Conservation (phyloP, 2,113 vertebrate genomes). For the Bungarus multicinctus region DNA sequence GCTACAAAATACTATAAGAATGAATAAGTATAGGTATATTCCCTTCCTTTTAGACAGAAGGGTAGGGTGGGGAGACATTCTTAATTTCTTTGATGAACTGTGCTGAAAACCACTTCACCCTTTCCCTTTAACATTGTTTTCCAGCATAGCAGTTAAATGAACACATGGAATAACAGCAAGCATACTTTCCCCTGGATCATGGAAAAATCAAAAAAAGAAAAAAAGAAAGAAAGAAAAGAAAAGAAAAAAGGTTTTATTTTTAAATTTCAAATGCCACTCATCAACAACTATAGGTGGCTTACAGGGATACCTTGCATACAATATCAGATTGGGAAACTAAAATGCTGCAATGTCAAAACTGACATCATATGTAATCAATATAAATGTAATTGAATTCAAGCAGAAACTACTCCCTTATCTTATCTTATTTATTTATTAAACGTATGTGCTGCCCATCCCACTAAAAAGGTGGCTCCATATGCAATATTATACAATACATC, state of each 20-base stretch:
- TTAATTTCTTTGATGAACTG: conserved; percentile 11
- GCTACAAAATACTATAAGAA: not conserved
- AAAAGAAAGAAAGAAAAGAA: no score
- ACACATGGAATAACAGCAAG: not conserved
- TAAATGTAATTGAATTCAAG: not conserved
- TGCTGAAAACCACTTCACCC: not conserved
- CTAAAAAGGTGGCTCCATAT: not conserved
- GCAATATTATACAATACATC: not conserved
- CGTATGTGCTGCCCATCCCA: not conserved
- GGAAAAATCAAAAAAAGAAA: not conserved
- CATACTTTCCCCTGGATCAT: not conserved
- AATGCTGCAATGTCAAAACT: not conserved
- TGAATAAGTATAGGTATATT: not conserved
- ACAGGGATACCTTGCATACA: not conserved
- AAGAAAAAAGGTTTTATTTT: not conserved
- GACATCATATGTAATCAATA: not conserved
- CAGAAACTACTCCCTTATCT: not conserved
- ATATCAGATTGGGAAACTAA: not conserved
- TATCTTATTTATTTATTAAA: not conserved
- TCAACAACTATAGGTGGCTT: not conserved
- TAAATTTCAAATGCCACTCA: not conserved
- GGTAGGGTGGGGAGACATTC: conserved; percentile 25
- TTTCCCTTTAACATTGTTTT: not conserved
- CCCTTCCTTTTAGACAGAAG: conserved; percentile 38
- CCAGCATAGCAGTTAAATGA: conserved; percentile 19